phyloP scores from a whole-genome alignment of 2,797 vertebrate species.

The Poecilia picta region DNA sequence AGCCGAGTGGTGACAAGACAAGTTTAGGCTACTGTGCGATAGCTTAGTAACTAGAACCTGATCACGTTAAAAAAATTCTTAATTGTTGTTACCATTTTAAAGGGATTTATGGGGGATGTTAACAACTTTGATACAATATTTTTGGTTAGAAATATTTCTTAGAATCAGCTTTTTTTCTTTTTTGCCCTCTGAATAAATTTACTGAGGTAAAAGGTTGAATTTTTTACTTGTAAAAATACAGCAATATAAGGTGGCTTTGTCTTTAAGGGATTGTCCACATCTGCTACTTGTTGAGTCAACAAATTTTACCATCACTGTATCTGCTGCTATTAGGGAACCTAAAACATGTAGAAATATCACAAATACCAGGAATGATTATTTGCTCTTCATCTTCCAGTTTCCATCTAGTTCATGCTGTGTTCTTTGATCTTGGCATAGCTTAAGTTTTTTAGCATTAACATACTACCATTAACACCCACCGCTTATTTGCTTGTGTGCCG shows the following conservation, averaged over 20 bases:
- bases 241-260: not conserved
- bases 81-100: not conserved
- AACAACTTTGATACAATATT: not conserved
- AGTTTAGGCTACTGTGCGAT: not conserved
- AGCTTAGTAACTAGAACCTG: not conserved
- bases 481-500: conserved; percentile 17
- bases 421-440: conserved; percentile 31
- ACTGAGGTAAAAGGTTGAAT: not conserved
- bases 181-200: not conserved
- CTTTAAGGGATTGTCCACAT: not conserved
- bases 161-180: not conserved
- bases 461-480: conserved; percentile 20
- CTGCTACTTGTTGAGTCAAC: not conserved
- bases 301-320: not conserved
- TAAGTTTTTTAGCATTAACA: conserved; percentile 3
- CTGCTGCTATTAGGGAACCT: not conserved
- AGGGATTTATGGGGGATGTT: not conserved
- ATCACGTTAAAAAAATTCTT: not conserved
- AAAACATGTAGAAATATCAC: not conserved
- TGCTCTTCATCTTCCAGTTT: conserved; percentile 46
- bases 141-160: not conserved
- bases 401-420: conserved; percentile 22
- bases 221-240: not conserved
- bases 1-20: not conserved
- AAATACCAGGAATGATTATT: conserved; percentile 30